Base-by-base conservation (phyloP, 2,888 invertebrate genomes). In the Thelaira solivaga region DNA sequence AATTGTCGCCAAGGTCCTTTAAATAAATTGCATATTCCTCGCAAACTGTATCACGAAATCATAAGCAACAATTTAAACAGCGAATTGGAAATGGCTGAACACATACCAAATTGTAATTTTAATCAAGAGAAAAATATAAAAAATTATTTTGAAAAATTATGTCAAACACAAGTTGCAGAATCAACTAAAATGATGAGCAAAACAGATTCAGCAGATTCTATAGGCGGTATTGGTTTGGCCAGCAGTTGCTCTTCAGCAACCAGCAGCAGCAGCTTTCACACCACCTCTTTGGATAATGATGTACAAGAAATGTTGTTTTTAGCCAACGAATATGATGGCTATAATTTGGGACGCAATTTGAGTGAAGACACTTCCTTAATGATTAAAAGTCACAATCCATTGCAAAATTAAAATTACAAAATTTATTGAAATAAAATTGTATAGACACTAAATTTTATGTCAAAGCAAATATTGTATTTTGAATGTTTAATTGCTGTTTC, bases 61-160 rank as follows among this genome's bases (percentile, higher is more conserved):
- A 62, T 85, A 1, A 47, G 39, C 2, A 86, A 82, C 18, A 85
- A 85, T 59, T n/a, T 85, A 39, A 68, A 77, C 1, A 81, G 76
- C 1, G 86, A 85, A 61, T 4, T 45, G 3, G 80, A 78, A 43
- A 8, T 68, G 13, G 34, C 29, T 20, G 61, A 20, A 29, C 74
- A 74, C 43, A 31, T 49, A 2, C 69, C 59, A n/a, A 53, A 13
- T 11, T 74, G 74, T 10, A 74, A 74, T 61, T 71, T 61, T 29
- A 41, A 74, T 74, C 61, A 0, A 1, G 1, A 82, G 73, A 53
- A 4, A 4, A 20, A 82, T 22, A 81, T 78, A 7, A 61, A 82
- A 20, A 82, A 76, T 2, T 85, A 84, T 80, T 85, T 74, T 31
- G 80, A 80, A 31, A 85, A 85, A n/a, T 10, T 85, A 29, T 84